Conservation (phyloP, 2,113 vertebrate genomes). For the Siphamia tubifer region DNA sequence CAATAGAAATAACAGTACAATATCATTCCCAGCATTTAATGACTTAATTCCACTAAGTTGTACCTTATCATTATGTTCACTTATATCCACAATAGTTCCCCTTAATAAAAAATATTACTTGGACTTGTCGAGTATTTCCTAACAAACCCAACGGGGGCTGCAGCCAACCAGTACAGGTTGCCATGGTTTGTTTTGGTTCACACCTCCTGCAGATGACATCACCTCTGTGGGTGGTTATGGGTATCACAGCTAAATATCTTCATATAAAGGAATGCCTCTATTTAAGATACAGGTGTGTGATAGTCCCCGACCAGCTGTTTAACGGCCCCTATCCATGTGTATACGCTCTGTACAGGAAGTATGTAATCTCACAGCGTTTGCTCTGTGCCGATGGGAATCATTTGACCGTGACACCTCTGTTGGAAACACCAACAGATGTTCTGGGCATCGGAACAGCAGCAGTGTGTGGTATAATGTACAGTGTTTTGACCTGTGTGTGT, state of each 20-base stretch:
- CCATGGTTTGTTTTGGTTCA: constrained; percentile 17
- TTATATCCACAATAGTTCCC: too few relatives aligned
- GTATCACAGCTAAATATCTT: constrained; percentile 12
- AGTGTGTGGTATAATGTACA: neutral
- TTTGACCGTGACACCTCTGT: constrained; percentile 4
- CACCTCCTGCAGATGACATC: constrained; percentile 37
- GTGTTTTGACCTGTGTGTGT: neutral
- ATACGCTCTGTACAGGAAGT: constrained; percentile 28
- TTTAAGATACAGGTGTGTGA: constrained; percentile 4
- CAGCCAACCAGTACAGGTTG: neutral
- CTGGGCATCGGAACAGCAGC: neutral
- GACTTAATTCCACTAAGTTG: too few relatives aligned
- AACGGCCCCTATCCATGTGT: constrained; percentile 23
- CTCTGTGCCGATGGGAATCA: constrained; percentile 11
- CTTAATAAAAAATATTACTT: too few relatives aligned
- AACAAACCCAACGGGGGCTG: neutral
- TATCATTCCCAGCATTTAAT: too few relatives aligned
- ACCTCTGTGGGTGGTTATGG: constrained; percentile 2
- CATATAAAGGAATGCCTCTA: constrained; percentile 17
- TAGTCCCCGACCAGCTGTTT: constrained; percentile 16
- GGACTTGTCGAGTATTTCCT: too few relatives aligned
- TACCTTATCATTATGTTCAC: too few relatives aligned
- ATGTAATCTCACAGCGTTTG: constrained; percentile 29
- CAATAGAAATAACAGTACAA: too few relatives aligned
- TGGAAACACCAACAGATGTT: neutral